Evolutionary conservation across 2,888 invertebrate genomes (phyloP).

Genomic region (Rotaria magnacalcarata): DNA sequence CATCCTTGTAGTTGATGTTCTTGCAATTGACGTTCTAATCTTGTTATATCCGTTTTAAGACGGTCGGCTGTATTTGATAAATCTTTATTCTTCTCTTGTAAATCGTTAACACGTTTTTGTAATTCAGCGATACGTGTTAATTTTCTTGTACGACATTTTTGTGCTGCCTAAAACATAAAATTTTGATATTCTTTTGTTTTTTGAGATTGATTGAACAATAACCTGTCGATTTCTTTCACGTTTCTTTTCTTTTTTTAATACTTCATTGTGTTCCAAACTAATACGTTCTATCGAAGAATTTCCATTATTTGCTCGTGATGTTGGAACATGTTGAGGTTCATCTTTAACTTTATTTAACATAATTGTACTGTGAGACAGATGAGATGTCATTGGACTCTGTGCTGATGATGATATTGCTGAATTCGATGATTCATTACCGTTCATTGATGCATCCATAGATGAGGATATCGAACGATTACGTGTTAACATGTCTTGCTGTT

Average conservation of each 20-base stretch:
- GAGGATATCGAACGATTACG: background rate
- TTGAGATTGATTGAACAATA: no score
- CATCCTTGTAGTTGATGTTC: slow-evolving; percentile 22
- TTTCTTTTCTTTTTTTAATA: background rate
- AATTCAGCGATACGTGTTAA: slow-evolving; percentile 43
- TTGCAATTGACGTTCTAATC: slow-evolving; percentile 30
- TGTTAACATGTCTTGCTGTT: background rate
- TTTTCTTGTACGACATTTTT: slow-evolving; percentile 45
- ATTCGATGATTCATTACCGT: background rate
- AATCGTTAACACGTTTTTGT: slow-evolving; percentile 43
- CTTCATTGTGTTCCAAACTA: background rate
- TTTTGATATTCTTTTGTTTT: no score
- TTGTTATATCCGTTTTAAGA: background rate
- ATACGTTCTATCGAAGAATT: background rate
- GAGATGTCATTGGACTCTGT: background rate
- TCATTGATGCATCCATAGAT: background rate
- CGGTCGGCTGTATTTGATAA: background rate
- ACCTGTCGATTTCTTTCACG: slow-evolving; percentile 37
- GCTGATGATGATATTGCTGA: background rate
- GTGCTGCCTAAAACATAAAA: slow-evolving; percentile 9
- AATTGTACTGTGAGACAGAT: background rate
- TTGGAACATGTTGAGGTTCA: background rate
- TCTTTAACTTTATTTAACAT: slow-evolving; percentile 27
- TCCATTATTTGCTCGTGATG: no score
- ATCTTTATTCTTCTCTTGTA: slow-evolving; percentile 30